A percentile compares a stretch with the other conserved stretches of the same genome.
These are phyloP conservation scores for Margarornis squamiger DNA, from an alignment of 2,797 vertebrate genomes.

Conservation along the genomic window DNA sequence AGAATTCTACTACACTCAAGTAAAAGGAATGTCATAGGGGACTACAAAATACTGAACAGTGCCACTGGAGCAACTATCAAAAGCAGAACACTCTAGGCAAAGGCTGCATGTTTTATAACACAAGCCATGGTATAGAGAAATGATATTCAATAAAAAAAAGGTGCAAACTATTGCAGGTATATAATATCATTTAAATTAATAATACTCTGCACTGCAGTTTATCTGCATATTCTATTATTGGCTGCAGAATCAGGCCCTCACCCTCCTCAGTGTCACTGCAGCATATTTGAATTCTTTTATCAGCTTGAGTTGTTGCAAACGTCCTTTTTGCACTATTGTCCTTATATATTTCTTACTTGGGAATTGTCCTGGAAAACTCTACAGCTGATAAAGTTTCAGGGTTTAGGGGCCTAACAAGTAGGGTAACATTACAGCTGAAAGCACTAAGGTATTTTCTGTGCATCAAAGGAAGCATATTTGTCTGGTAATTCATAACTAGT, in stretches of 20 bases:
- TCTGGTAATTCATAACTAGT: not conserved
- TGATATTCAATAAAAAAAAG: not conserved
- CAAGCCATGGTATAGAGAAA: not conserved
- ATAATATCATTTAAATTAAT: not conserved
- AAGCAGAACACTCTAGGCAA: not conserved
- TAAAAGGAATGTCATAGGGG: not conserved
- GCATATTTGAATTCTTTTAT: not conserved
- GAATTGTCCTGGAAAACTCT: not conserved
- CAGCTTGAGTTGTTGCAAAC: not conserved
- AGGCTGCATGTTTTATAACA: not conserved
- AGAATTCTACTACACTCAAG: not conserved
- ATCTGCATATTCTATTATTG: not conserved
- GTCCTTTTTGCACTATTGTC: not conserved
- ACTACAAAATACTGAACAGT: not conserved
- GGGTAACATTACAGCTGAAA: not conserved
- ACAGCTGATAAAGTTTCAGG: not conserved
- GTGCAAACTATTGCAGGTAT: not conserved
- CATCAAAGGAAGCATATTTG: not conserved
- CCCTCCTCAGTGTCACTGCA: not conserved
- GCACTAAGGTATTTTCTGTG: not conserved
- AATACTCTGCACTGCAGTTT: not conserved
- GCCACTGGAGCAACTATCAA: not conserved
- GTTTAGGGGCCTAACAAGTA: not conserved
- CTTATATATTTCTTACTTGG: not conserved
- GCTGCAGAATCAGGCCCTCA: not conserved